phyloP scores from a whole-genome alignment of 53 echinoderm and acorn worm genomes.

The Crossaster papposus region DNA sequence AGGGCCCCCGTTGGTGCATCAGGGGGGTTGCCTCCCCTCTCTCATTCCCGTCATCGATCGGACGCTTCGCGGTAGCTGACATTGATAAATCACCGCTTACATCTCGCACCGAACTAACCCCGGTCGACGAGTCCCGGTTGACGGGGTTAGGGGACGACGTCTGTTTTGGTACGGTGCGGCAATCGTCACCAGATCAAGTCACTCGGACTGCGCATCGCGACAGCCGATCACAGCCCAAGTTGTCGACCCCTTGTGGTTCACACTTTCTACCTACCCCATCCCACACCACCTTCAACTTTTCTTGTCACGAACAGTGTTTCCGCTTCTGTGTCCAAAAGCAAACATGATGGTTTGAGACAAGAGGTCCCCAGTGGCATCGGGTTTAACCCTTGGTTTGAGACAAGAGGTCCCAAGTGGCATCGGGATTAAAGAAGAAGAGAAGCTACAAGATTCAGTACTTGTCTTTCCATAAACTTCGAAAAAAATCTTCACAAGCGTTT shows the following conservation, averaged over 20 bases:
- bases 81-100: constrained; percentile 17
- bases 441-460: no score
- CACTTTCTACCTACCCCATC: no score
- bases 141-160: background rate
- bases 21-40: background rate
- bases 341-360: background rate
- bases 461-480: no score
- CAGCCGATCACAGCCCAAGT: constrained; percentile 2
- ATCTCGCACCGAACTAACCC: background rate
- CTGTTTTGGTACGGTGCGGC: background rate
- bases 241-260: background rate
- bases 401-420: background rate
- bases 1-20: background rate
- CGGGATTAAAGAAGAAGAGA: no score
- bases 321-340: background rate
- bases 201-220: background rate
- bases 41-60: background rate
- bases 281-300: background rate
- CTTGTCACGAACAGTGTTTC: background rate
- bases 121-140: background rate
- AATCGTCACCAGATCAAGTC: constrained; percentile 9
- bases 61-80: background rate
- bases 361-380: background rate
- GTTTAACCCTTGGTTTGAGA: background rate
- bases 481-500: no score